Base-by-base conservation (phyloP, 2,888 invertebrate species). In the Melangyna quadrimaculata region DNA sequence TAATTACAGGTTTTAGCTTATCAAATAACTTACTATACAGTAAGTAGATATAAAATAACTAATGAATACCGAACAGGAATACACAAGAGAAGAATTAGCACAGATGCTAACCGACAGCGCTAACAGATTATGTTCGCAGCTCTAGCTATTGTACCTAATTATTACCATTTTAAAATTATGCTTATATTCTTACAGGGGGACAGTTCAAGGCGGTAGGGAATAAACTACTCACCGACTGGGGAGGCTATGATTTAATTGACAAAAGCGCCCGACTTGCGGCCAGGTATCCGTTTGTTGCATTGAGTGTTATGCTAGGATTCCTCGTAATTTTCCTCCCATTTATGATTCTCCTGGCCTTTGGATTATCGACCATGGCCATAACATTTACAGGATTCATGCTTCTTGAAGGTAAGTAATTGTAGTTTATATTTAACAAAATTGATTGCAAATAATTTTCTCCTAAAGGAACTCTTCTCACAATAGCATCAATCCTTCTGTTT, bases 331-430 rank as follows among this genome's bases (percentile, higher is more conserved):
- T 90, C 1, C 78, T 92, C 7, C 92, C 92, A 17, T 88, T 92
- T 69, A 82, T 91, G 1, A 88, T 92, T 3, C 88, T 92, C 7
- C 75, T 90, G 27, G 90, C 90, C 1, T 90, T 92, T 71, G 90
- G 89, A 2, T 77, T 92, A 59, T 89, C 90, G 4, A 91, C 91
- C 1, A 87, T 92, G 77, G 71, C 90, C 17, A 89, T 92, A 88
- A 91, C 92, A 0, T 90, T 92, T 40, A 91, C 90, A 0, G 92
- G 92, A 40, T 90, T 92, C 67, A 84, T 92, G n/a, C 88, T 92
- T 1, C 88, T 92, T 7, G 92, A 92, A 89, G 92, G 92, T 91
- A 87, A 65, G n/a, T n/a, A n/a, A 17, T 12, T 1, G 43, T 9
- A 40, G 35, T 24, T 24, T 29, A 7, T 32, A 17, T 40, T 37